Percentiles rank a stretch among this genome's conserved stretches.
phyloP scores from a whole-genome alignment of 2,113 vertebrate genomes.

The Mobula birostris region DNA sequence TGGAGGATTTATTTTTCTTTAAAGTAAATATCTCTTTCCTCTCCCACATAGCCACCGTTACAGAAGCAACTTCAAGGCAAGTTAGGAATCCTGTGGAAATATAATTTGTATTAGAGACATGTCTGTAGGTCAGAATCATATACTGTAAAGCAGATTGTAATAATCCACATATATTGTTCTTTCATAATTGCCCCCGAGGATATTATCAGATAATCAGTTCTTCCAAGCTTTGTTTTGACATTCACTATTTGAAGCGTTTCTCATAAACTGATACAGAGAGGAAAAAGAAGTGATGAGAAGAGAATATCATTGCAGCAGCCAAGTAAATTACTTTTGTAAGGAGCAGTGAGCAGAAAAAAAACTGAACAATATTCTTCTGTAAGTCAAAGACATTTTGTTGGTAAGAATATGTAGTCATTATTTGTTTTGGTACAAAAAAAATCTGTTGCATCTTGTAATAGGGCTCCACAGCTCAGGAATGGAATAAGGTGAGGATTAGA shows the following conservation, averaged over 20 bases:
- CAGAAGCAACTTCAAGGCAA: background rate
- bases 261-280: background rate
- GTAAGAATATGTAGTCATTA: background rate
- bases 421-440: background rate
- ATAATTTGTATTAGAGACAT: background rate
- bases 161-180: background rate
- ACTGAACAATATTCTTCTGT: background rate
- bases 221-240: background rate
- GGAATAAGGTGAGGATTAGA: background rate
- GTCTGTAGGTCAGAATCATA: background rate
- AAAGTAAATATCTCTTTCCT: constrained; percentile 20
- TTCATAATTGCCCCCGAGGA: background rate
- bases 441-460: background rate
- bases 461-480: background rate
- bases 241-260: background rate
- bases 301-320: background rate
- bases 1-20: background rate
- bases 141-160: background rate
- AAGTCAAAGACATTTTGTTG: background rate
- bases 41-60: background rate
- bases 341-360: background rate
- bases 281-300: background rate
- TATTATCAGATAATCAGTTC: background rate
- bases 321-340: background rate
- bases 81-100: background rate